Conservation (phyloP, 2,113 vertebrate genomes). For the Hippopotamus amphibius region DNA sequence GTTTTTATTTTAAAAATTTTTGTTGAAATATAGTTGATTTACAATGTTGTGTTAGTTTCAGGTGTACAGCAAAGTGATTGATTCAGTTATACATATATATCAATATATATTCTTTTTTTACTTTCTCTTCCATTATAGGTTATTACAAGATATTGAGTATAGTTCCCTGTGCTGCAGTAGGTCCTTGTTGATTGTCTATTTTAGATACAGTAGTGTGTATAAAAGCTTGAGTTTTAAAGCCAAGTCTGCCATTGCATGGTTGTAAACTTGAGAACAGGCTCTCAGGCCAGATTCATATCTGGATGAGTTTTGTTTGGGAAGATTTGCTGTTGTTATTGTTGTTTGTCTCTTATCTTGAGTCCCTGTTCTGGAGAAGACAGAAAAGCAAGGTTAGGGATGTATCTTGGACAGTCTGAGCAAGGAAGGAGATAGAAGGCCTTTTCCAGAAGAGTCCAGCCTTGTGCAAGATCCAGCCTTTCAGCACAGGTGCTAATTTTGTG, state of each 20-base stretch:
- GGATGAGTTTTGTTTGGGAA: neutral
- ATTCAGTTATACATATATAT: neutral
- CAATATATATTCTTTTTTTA: neutral
- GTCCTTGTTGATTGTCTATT: neutral
- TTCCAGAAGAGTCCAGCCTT: neutral
- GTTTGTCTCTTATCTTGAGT: neutral
- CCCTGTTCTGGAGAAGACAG: neutral
- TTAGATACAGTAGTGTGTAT: neutral
- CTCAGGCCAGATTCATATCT: neutral
- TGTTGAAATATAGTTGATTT: neutral
- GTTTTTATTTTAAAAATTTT: neutral
- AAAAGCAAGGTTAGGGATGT: neutral
- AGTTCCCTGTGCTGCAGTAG: neutral
- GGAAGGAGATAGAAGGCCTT: neutral
- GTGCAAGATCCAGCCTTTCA: neutral
- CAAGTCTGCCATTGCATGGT: rapidly evolving
- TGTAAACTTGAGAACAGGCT: neutral
- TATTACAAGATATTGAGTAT: neutral
- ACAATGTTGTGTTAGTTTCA: neutral
- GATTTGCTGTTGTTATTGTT: rapidly evolving
- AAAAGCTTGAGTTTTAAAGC: neutral
- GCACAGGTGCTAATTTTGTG: neutral
- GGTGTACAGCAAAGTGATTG: neutral
- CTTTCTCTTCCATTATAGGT: neutral
- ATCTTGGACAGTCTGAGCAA: neutral